Base-by-base conservation (phyloP, 2,113 vertebrate genomes). In the Sphyrna mokarran region DNA sequence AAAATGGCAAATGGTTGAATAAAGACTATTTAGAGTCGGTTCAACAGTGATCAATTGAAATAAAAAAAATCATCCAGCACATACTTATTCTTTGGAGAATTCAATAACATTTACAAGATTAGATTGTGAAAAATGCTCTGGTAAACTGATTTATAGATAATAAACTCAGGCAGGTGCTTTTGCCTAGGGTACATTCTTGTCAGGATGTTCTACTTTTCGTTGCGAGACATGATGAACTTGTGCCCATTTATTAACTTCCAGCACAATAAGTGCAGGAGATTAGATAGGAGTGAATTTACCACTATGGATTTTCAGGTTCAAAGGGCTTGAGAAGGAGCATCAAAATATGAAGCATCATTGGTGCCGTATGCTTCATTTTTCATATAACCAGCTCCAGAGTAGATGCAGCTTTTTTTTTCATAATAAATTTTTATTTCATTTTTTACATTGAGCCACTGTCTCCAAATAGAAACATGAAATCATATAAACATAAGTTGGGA, bases 171-270 rank as follows among this genome's bases (percentile, higher is more conserved):
- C 94, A 95, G 43, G 94, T 95, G 94, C 94, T 33, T 72, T 72
- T 72, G 94, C 94, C 68, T 95, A 72, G 66, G 94, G 69, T 95
- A 95, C 69, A 95, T 72, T 72, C 94, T 48, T 95, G 94, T 95
- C 94, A 95, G 69, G 40, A 23, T 72, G 22, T 95, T 95, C 94
- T 72, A 72, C 94, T 72, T 72, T 95, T 95, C 43, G 13, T 76
- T 95, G 68, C 94, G 1, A 95, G 94, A 95, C 94, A 95, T 76
- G 94, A 95, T 95, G 94, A 48, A 72, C 68, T 95, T 95, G 11
- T 95, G 94, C 94, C 72, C 69, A 95, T 95, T 95, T 95, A 95
- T 95, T 95, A 95, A 95, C 94, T 95, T 95, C 94, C 94, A 95
- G 18, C 66, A 95, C 68, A 95, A 95, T 72, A 72, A 72, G 69